Conservation (phyloP, 2,888 invertebrate species). For the Pseudococcus jackbeardsleyi region DNA sequence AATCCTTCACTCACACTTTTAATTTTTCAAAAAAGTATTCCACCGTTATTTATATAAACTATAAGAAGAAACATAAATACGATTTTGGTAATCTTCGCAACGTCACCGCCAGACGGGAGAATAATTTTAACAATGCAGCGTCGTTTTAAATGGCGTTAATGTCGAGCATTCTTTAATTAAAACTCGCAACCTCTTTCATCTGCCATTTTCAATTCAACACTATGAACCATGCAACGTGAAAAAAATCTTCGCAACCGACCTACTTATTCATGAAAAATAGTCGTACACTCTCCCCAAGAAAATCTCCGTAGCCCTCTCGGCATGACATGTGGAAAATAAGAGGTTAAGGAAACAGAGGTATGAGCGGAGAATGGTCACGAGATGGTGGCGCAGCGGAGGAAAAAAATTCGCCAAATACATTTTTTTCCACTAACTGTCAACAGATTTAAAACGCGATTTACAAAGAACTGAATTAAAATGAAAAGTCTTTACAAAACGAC, state of each 20-base stretch:
- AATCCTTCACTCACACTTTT: slow-evolving; percentile 4
- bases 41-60: neutral
- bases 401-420: slow-evolving; percentile 16
- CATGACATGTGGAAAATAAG: neutral
- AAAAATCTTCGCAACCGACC: neutral
- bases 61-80: neutral
- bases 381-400: neutral
- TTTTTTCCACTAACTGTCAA: slow-evolving; percentile 50
- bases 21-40: neutral
- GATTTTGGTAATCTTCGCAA: slow-evolving; percentile 19
- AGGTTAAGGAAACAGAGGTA: neutral
- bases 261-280: slow-evolving; percentile 3
- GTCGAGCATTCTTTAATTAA: slow-evolving; percentile 39
- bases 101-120: slow-evolving; percentile 7
- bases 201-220: slow-evolving; percentile 25
- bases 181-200: slow-evolving; percentile 25
- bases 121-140: slow-evolving; percentile 3
- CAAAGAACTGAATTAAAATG: slow-evolving; percentile 46
- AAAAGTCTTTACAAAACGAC: slow-evolving; percentile 19
- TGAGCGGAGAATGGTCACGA: neutral
- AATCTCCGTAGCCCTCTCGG: neutral
- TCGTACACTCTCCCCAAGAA: neutral
- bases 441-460: slow-evolving; percentile 42
- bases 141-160: slow-evolving; percentile 10
- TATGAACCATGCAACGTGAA: neutral